Percentiles rank a stretch among this genome's conserved stretches.
Evolutionary conservation across 2,113 vertebrate genomes (phyloP).

Genomic region (Pangasianodon hypophthalmus): DNA sequence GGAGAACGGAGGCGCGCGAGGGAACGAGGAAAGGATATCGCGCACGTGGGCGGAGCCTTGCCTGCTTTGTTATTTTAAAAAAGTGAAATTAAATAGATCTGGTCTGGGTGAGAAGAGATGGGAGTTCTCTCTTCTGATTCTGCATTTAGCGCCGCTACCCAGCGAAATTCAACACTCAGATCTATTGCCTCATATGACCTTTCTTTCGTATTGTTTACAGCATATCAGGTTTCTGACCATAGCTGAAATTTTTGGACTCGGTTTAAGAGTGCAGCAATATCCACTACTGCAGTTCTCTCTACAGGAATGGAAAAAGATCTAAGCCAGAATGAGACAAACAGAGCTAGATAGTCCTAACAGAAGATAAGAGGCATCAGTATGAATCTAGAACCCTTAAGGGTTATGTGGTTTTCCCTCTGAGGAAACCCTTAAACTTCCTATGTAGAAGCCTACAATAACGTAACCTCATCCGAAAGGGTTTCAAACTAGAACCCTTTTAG

Average conservation of each 20-base stretch:
- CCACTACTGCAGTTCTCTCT: background rate
- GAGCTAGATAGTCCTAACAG: background rate
- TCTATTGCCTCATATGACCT: constrained; percentile 19
- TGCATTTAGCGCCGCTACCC: background rate
- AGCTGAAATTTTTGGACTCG: background rate
- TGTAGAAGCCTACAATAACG: background rate
- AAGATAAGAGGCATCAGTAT: background rate
- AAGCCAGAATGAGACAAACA: background rate
- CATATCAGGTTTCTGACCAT: background rate
- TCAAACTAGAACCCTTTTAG: background rate
- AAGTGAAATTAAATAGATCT: constrained; percentile 50
- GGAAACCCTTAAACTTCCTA: background rate
- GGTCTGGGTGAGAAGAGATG: constrained; percentile 20
- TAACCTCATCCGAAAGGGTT: background rate
- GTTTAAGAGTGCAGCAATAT: background rate
- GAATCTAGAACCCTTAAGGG: background rate
- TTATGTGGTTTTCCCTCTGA: background rate
- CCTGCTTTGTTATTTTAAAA: constrained; percentile 47
- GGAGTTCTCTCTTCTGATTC: constrained; percentile 8
- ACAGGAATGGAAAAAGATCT: background rate
- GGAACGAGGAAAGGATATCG: constrained; percentile 31
- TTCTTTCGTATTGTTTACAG: constrained; percentile 1
- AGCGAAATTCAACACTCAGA: constrained; percentile 23
- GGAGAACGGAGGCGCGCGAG: constrained; percentile 56
- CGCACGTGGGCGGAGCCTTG: constrained; percentile 43